phyloP scores from a whole-genome alignment of 2,113 vertebrate genomes.

The Holacanthus passer region DNA sequence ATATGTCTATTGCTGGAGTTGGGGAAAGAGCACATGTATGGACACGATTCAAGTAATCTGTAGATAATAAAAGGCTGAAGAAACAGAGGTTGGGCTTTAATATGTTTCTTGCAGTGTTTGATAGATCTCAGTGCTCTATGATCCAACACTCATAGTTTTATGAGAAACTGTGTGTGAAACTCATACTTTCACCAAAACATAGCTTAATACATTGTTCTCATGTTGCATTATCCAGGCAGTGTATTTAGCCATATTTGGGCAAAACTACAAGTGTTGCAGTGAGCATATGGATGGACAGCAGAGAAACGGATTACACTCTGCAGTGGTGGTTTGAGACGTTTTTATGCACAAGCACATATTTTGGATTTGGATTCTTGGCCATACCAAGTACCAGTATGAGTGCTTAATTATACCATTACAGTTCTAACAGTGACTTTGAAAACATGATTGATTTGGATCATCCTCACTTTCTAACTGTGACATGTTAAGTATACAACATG shows the following conservation, averaged over 20 bases:
- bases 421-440: too few species aligned
- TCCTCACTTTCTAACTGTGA: too few species aligned
- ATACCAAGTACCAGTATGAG: too few species aligned
- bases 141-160: too few species aligned
- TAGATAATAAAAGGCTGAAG: not conserved
- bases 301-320: not conserved
- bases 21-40: not conserved
- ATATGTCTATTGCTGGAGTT: not conserved
- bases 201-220: not conserved
- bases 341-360: not conserved
- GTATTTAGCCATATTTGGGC: conserved; percentile 41
- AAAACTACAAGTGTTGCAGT: not conserved
- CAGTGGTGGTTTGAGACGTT: not conserved
- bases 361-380: too few species aligned
- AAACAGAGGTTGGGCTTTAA: not conserved
- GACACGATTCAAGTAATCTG: not conserved
- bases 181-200: not conserved
- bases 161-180: too few species aligned
- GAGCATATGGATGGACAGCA: conserved; percentile 12
- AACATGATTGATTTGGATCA: too few species aligned
- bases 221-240: conserved; percentile 15
- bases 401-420: too few species aligned
- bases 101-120: conserved; percentile 17
- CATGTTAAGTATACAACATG: too few species aligned
- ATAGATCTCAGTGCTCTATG: conserved; percentile 9